phyloP scores from a whole-genome alignment of 2,113 vertebrate genomes.

The Psittacus erithacus region DNA sequence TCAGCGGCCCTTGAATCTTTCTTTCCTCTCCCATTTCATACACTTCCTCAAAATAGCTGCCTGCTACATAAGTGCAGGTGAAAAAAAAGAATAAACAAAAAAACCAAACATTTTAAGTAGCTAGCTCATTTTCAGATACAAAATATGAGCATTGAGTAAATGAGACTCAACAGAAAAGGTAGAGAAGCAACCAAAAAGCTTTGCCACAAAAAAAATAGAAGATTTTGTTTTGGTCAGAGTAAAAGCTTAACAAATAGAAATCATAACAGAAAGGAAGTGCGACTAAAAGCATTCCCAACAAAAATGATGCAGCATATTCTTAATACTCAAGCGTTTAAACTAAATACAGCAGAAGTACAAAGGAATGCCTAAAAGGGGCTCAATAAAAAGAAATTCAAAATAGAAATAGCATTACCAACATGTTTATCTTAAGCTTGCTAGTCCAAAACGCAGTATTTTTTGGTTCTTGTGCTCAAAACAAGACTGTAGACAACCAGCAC shows the following conservation, averaged over 20 bases:
- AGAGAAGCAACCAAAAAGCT: neutral
- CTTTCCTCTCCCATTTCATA: neutral
- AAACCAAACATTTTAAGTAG: neutral
- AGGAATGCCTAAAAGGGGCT: constrained; percentile 3
- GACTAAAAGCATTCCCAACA: constrained; percentile 29
- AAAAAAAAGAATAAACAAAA: neutral
- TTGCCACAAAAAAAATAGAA: neutral
- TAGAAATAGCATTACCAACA: neutral
- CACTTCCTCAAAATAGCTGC: neutral
- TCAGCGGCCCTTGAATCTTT: neutral
- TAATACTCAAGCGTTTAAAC: neutral
- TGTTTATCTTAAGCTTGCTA: neutral
- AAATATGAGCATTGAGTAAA: neutral
- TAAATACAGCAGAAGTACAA: constrained; percentile 20
- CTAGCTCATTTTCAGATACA: neutral
- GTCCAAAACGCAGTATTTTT: neutral
- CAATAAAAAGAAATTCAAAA: neutral
- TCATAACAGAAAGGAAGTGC: neutral
- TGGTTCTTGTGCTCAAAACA: neutral
- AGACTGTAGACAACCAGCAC: neutral
- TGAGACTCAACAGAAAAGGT: neutral
- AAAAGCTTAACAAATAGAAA: neutral
- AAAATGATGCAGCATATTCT: neutral
- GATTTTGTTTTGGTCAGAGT: neutral
- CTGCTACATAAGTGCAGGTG: neutral